These are phyloP conservation scores for Agrypnus murinus DNA, from an alignment of 2,888 invertebrate species.

Conservation along the genomic window DNA sequence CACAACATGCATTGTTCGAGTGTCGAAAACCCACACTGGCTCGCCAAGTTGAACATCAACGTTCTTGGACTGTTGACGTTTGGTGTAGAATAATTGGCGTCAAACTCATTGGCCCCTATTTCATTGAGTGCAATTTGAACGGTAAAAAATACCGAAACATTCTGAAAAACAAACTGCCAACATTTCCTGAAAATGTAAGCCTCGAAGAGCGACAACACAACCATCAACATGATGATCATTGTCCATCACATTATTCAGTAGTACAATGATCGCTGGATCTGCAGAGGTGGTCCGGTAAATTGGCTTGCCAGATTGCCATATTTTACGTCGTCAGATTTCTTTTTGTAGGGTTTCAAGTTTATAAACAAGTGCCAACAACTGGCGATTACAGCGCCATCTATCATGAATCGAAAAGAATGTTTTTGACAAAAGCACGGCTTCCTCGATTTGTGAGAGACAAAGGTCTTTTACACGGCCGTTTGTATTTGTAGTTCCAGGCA, in stretches of 20 bases:
- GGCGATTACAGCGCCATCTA: no score
- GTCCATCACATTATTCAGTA: no score
- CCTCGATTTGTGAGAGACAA: no score
- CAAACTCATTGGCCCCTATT: not conserved
- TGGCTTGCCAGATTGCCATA: conserved; percentile 34
- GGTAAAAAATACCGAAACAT: not conserved
- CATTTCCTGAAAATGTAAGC: not conserved
- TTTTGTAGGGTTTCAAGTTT: conserved; percentile 28
- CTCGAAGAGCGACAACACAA: not conserved
- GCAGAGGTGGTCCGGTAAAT: conserved; percentile 11
- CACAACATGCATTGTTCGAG: conserved; percentile 4
- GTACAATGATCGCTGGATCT: conserved; percentile 37
- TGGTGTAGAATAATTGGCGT: not conserved
- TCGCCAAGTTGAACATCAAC: not conserved
- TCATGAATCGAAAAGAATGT: no score
- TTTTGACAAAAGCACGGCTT: no score
- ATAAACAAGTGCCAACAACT: no score
- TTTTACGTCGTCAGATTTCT: no score
- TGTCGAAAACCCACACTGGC: conserved; percentile 5
- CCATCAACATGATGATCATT: not conserved
- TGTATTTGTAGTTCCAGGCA: no score
- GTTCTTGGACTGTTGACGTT: not conserved
- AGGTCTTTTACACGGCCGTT: no score
- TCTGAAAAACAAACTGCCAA: not conserved
- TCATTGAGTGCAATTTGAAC: not conserved